Evolutionary conservation across 2,888 invertebrate species (phyloP).

Genomic region (Drosophila neotestacea): DNA sequence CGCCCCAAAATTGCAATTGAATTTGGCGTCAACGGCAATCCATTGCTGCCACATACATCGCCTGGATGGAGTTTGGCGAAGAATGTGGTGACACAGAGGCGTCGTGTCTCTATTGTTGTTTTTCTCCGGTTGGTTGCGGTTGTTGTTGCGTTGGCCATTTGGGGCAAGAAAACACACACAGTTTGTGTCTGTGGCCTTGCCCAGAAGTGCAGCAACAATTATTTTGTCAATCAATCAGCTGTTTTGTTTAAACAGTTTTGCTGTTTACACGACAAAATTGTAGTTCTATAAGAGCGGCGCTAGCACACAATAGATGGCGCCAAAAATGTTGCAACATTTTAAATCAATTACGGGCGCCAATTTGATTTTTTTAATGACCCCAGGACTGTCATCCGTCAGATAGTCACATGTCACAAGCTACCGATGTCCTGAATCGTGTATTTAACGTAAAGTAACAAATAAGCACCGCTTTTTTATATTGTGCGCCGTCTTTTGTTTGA

Average conservation of each 20-base stretch:
- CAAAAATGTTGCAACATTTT: too few relatives aligned
- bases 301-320: too few relatives aligned
- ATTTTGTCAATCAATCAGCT: conserved; percentile 45
- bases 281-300: too few relatives aligned
- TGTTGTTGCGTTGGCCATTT: conserved; percentile 53
- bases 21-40: conserved; percentile 97
- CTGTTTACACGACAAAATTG: too few relatives aligned
- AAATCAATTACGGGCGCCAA: too few relatives aligned
- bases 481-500: too few relatives aligned
- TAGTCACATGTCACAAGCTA: too few relatives aligned
- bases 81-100: conserved; percentile 94
- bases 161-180: conserved; percentile 25
- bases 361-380: too few relatives aligned
- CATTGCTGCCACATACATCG: conserved; percentile 97
- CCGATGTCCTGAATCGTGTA: too few relatives aligned
- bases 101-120: conserved; percentile 51
- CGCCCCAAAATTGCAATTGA: conserved; percentile 96
- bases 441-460: too few relatives aligned
- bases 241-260: neutral
- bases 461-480: too few relatives aligned
- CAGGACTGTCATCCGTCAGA: too few relatives aligned
- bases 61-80: conserved; percentile 96
- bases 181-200: conserved; percentile 5
- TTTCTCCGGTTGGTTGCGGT: conserved; percentile 5
- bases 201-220: conserved; percentile 59